These are phyloP conservation scores for Micromussa lordhowensis DNA, from an alignment of 92 coral and sea anemone genomes.

Conservation along the genomic window DNA sequence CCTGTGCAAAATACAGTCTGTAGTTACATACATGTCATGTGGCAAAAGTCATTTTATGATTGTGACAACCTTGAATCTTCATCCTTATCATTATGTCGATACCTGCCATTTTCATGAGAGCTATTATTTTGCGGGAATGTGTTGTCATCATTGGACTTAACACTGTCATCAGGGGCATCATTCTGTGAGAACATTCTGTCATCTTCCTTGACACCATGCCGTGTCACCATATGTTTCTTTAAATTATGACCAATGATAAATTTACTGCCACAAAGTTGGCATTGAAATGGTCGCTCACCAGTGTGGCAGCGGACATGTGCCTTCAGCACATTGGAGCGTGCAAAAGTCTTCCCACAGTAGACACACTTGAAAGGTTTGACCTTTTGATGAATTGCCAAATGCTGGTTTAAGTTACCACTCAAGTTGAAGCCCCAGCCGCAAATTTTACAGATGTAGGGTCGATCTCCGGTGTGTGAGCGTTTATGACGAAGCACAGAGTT, in stretches of 20 bases:
- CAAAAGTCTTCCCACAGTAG: conserved; percentile 92
- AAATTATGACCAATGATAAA: conserved; percentile 86
- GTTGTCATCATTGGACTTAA: neutral
- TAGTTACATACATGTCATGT: too few species aligned
- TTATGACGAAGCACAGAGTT: conserved; percentile 82
- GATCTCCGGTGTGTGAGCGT: conserved; percentile 86
- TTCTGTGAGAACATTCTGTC: conserved; percentile 31
- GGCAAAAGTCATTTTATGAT: neutral
- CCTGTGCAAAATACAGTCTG: neutral
- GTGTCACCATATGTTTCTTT: conserved; percentile 85
- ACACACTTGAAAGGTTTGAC: conserved; percentile 93
- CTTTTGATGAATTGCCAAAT: conserved; percentile 90
- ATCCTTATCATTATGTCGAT: conserved; percentile 2
- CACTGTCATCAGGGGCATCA: conserved; percentile 20
- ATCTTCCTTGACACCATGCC: conserved; percentile 64
- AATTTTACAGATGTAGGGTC: conserved; percentile 88
- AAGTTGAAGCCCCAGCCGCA: conserved; percentile 93
- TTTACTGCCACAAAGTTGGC: conserved; percentile 88
- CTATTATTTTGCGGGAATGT: conserved; percentile 11
- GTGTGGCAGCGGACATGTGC: conserved; percentile 95
- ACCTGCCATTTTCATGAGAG: neutral
- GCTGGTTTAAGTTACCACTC: conserved; percentile 89
- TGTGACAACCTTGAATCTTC: conserved; percentile 22
- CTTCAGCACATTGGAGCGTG: conserved; percentile 92
- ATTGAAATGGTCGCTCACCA: conserved; percentile 90